A percentile compares a stretch with the other conserved stretches of the same genome.
Conservation (phyloP, 2,113 vertebrate species). For the Lophura nycthemera region DNA sequence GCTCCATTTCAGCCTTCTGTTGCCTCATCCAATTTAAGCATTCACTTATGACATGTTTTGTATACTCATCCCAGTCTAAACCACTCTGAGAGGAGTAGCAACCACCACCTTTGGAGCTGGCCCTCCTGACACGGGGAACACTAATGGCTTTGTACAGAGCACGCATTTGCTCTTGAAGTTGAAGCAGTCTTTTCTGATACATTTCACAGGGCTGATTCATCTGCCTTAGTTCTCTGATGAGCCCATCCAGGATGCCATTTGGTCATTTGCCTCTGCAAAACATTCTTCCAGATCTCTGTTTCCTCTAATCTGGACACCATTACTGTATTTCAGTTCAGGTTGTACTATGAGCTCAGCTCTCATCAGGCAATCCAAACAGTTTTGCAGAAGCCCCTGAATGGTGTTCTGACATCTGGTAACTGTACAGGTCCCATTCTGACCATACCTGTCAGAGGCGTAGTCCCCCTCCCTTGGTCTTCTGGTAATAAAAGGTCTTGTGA, state of each 20-base stretch:
- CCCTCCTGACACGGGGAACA: slow-evolving; percentile 76
- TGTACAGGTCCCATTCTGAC: too few species aligned
- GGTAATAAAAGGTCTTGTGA: too few species aligned
- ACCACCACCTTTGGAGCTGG: slow-evolving; percentile 80
- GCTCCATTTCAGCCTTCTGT: slow-evolving; percentile 79
- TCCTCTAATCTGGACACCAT: slow-evolving; percentile 77
- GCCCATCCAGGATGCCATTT: slow-evolving; percentile 83
- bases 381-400: too few species aligned
- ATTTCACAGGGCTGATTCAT: slow-evolving; percentile 87
- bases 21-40: slow-evolving; percentile 89
- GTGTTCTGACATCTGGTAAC: too few species aligned
- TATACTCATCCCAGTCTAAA: slow-evolving; percentile 85
- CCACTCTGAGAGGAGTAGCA: slow-evolving; percentile 82
- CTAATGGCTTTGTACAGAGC: slow-evolving; percentile 85
- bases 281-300: slow-evolving; percentile 83
- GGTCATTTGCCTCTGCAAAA: slow-evolving; percentile 82
- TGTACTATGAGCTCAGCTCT: too few species aligned
- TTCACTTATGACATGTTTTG: slow-evolving; percentile 82
- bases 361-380: too few species aligned
- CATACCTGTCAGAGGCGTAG: too few species aligned
- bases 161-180: slow-evolving; percentile 88
- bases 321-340: slow-evolving; percentile 79
- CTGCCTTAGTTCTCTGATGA: slow-evolving; percentile 85
- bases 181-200: slow-evolving; percentile 84
- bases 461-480: too few species aligned